A percentile compares a stretch with the other conserved stretches of the same genome.
These are phyloP conservation scores for Noctua fimbriata DNA, from an alignment of 2,888 invertebrate genomes.

Conservation along the genomic window DNA sequence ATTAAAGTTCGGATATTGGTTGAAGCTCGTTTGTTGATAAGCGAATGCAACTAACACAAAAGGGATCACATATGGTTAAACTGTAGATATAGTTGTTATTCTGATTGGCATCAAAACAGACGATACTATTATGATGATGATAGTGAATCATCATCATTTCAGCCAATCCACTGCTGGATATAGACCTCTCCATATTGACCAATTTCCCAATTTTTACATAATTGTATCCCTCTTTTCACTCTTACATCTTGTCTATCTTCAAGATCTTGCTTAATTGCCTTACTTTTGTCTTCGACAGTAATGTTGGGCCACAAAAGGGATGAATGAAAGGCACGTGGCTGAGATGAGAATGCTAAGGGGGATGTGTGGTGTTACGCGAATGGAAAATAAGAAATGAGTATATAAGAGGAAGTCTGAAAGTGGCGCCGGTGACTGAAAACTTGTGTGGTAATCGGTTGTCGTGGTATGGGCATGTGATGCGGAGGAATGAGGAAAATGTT, in stretches of 20 bases:
- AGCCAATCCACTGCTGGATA: not conserved
- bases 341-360: too few relatives aligned
- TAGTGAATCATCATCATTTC: not conserved
- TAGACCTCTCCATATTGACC: not conserved
- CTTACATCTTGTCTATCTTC: not conserved
- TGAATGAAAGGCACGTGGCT: too few relatives aligned
- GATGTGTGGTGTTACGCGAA: too few relatives aligned
- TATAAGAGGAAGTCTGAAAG: too few relatives aligned
- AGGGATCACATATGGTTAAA: not conserved
- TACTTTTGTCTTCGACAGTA: not conserved
- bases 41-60: constrained; percentile 7
- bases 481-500: too few relatives aligned
- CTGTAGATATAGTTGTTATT: not conserved
- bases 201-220: too few relatives aligned
- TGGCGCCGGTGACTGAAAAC: too few relatives aligned
- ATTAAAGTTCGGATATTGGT: constrained; percentile 46
- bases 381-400: too few relatives aligned
- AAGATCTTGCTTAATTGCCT: not conserved
- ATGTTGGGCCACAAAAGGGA: too few relatives aligned
- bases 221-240: not conserved
- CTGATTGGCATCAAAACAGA: not conserved
- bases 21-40: constrained; percentile 20
- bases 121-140: not conserved
- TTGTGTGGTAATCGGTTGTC: too few relatives aligned
- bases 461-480: too few relatives aligned